Evolutionary conservation across 2,113 vertebrate species (phyloP).

Genomic region (Heterocephalus glaber): DNA sequence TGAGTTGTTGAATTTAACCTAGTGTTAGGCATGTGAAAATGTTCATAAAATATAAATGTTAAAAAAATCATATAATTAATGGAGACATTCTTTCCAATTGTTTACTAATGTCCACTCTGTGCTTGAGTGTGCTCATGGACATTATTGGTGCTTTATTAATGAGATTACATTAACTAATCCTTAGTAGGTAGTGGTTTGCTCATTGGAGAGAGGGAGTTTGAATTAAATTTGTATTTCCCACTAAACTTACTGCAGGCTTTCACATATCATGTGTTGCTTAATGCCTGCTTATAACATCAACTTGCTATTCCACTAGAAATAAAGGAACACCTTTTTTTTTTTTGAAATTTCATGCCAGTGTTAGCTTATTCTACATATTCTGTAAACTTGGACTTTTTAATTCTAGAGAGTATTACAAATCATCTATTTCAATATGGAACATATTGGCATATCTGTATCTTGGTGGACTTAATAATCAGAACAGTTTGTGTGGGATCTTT

Average conservation of each 20-base stretch:
- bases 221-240: not conserved
- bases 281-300: not conserved
- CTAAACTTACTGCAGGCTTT: not conserved
- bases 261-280: not conserved
- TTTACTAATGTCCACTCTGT: not conserved
- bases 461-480: not conserved
- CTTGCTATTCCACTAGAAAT: not conserved
- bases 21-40: not conserved
- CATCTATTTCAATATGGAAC: not conserved
- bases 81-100: not conserved
- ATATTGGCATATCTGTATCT: not conserved
- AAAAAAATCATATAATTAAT: not conserved
- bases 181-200: not conserved
- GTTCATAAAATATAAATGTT: not conserved
- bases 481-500: not conserved
- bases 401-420: not conserved
- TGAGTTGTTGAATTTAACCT: not conserved
- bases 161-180: not conserved
- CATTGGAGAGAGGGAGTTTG: not conserved
- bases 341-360: not conserved
- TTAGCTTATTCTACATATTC: not conserved
- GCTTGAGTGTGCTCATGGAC: not conserved
- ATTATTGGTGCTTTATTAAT: not conserved
- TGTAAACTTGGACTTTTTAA: not conserved
- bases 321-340: constrained; percentile 13